Base-by-base conservation (phyloP, 2,888 invertebrate genomes). In the Machimus rusticus region DNA sequence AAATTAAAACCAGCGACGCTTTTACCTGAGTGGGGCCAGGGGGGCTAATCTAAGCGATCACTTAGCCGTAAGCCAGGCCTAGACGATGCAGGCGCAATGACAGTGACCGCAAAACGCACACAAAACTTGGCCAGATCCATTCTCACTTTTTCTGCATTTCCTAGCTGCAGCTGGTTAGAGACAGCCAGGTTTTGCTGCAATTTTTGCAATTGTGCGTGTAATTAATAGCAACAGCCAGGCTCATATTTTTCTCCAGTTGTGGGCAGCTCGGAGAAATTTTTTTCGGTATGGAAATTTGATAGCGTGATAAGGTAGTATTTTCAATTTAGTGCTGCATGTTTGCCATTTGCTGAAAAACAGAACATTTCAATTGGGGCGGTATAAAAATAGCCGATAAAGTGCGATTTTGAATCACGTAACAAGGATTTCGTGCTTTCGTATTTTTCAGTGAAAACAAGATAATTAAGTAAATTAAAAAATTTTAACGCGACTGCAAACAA, bases 21-120 rank as follows among this genome's bases (percentile, higher is more conserved):
- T 66, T 66, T 66, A 66, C 66, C 66, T 66, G 28, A 19, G n/a
- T 6, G 51, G 51, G 51, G 51, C 1, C 51, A 3, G 23, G 66
- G 57, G 19, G 66, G 5, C 51, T 51, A 51, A 66, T 66, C 66
- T 66, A 66, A 66, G 66, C 12, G 66, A 66, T 66, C 66, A 12
- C 66, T 66, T 66, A 66, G 66, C 23, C 9, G 23, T 12, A 28
- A 66, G 66, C 55, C 23, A 66, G 66, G 51, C 51, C 6, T 51
- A 51, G 51, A 19, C 28, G 23, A 9, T 66, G 12, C 66, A 43
- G 51, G 79, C 23, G 28, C 79, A 51, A n/a, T 79, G 79, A 31
- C 79, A 79, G 46, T 79, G 79, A 79, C 79, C 79, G 79, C 79
- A 79, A 79, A 79, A 79, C 9, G 57, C 19, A 76, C 9, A 34